Conservation (phyloP, 2,797 vertebrate genomes). For the Halcyon chelicuti region DNA sequence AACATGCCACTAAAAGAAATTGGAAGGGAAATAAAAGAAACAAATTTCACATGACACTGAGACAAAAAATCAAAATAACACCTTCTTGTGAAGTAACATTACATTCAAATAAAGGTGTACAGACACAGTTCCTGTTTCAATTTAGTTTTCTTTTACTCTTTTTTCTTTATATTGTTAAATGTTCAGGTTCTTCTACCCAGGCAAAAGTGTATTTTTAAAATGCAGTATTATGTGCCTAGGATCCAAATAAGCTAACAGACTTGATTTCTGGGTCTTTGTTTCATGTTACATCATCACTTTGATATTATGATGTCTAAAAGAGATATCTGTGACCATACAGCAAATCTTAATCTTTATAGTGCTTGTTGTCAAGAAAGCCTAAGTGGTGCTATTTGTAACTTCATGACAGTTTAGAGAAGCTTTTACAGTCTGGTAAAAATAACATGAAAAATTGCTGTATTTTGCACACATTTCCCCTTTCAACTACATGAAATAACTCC, state of each 20-base stretch:
- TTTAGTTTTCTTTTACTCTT: not conserved
- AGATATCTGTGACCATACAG: not conserved
- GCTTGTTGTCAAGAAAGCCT: not conserved
- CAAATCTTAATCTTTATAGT: not conserved
- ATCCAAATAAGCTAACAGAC: not conserved
- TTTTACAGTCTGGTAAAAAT: not conserved
- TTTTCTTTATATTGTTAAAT: not conserved
- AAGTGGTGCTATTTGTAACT: not conserved
- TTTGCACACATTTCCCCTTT: not conserved
- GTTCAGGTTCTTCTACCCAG: not conserved
- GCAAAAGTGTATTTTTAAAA: not conserved
- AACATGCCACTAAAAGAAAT: not conserved
- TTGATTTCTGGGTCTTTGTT: not conserved
- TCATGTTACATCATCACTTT: not conserved
- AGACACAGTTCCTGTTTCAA: not conserved
- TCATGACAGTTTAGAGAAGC: not conserved
- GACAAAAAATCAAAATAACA: not conserved
- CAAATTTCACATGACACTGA: not conserved
- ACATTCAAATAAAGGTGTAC: not conserved
- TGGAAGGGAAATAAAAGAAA: not conserved
- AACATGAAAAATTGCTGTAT: not conserved
- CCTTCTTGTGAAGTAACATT: not conserved
- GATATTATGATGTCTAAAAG: not conserved
- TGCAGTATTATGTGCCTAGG: not conserved
- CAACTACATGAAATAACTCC: not conserved